Evolutionary conservation across 2,888 invertebrate species (phyloP).

Genomic region (Cephus nigrinus): DNA sequence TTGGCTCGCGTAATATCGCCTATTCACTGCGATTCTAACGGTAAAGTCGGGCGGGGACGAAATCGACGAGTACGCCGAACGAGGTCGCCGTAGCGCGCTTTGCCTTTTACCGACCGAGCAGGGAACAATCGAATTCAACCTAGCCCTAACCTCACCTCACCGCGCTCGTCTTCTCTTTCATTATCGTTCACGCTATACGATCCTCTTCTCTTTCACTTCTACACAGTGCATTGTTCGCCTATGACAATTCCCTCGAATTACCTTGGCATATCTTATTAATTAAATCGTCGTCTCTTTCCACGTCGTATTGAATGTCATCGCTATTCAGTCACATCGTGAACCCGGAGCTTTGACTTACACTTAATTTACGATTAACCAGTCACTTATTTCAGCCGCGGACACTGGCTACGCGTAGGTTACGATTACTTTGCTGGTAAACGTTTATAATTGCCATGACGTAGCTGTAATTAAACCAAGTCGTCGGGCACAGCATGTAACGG

Average conservation of each 20-base stretch:
- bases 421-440: background rate
- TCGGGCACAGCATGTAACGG: background rate
- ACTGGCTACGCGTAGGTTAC: background rate
- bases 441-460: background rate
- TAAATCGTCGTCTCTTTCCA: background rate
- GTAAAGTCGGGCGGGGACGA: background rate
- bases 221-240: background rate
- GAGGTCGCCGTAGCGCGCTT: background rate
- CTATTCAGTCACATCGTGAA: background rate
- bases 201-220: background rate
- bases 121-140: background rate
- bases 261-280: background rate
- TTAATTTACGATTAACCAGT: background rate
- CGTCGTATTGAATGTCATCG: background rate
- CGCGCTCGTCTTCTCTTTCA: background rate
- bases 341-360: background rate
- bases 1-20: constrained; percentile 15
- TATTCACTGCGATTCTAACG: constrained; percentile 4
- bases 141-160: background rate
- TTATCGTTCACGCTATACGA: background rate
- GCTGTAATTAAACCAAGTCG: background rate
- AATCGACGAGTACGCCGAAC: background rate
- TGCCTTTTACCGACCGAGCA: background rate
- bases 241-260: background rate
- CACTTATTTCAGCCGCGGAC: background rate